These are phyloP conservation scores for Rhinolophus ferrumequinum DNA, from an alignment of 2,113 vertebrate species.

Conservation along the genomic window DNA sequence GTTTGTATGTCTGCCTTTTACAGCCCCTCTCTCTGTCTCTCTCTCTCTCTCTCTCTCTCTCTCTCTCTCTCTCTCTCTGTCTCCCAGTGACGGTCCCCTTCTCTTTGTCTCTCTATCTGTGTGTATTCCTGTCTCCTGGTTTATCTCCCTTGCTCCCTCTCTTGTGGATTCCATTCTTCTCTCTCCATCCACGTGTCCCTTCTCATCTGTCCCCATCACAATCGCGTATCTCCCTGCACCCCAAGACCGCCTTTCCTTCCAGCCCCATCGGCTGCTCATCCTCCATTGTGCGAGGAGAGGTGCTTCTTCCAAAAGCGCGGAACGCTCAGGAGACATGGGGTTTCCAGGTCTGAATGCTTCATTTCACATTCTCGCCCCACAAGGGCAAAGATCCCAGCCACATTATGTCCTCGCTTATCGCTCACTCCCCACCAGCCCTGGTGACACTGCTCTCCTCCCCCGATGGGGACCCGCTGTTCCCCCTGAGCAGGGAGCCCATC, in stretches of 20 bases:
- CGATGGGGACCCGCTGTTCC: not conserved
- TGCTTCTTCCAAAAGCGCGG: constrained; percentile 81
- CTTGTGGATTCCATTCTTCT: constrained; percentile 44
- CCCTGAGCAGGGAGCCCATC: too few relatives aligned
- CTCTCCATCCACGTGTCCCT: constrained; percentile 35
- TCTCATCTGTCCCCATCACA: constrained; percentile 41
- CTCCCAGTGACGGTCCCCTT: not conserved
- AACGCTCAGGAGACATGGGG: constrained; percentile 63
- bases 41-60: not conserved
- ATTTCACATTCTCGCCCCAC: constrained; percentile 80
- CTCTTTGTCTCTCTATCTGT: not conserved
- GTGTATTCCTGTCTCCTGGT: constrained; percentile 9
- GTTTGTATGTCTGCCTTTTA: too few relatives aligned
- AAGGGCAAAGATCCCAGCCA: constrained; percentile 80
- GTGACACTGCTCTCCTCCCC: constrained; percentile 54
- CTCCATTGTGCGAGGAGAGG: constrained; percentile 79
- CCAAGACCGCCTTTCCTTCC: constrained; percentile 77
- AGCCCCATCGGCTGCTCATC: constrained; percentile 53
- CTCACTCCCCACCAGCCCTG: constrained; percentile 10
- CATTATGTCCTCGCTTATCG: constrained; percentile 60
- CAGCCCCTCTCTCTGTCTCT: not conserved
- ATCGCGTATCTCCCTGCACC: constrained; percentile 73
- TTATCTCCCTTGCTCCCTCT: not conserved
- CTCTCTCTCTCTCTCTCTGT: not conserved
- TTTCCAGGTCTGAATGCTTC: constrained; percentile 85